Evolutionary conservation across 2,888 invertebrate species (phyloP).

Genomic region (Cetonia aurata): DNA sequence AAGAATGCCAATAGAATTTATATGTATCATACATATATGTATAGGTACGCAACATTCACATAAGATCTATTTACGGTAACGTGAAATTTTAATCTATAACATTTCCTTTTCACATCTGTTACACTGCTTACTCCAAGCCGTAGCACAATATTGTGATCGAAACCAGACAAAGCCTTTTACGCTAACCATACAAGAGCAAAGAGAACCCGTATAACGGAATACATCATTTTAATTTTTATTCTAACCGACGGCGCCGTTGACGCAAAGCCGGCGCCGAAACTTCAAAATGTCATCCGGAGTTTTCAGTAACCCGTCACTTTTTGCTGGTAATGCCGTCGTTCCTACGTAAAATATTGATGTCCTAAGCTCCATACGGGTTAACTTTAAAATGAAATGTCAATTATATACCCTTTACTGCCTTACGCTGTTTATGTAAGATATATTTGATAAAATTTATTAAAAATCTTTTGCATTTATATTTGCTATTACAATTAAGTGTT

Average conservation of each 20-base stretch:
- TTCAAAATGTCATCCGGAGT: constrained; percentile 10
- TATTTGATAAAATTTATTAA: no score
- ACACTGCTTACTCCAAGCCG: neutral
- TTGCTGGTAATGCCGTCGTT: neutral
- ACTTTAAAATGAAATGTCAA: no score
- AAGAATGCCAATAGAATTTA: no score
- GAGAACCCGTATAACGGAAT: constrained; percentile 7
- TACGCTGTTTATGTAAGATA: no score
- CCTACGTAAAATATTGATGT: constrained; percentile 1
- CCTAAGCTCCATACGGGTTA: neutral
- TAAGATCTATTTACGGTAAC: no score
- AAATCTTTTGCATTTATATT: no score
- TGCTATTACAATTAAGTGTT: no score
- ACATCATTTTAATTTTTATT: constrained; percentile 13
- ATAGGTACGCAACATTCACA: no score
- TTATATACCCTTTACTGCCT: no score
- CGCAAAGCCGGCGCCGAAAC: constrained; percentile 5
- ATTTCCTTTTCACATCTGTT: no score
- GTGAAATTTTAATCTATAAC: no score
- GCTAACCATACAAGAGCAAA: neutral
- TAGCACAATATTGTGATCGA: neutral
- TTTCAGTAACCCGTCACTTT: constrained; percentile 1
- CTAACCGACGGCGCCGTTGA: constrained; percentile 13
- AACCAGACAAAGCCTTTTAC: neutral
- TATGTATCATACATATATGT: no score